These are phyloP conservation scores for Cecropterus lyciades DNA, from an alignment of 1,140 invertebrate genomes.

Conservation along the genomic window DNA sequence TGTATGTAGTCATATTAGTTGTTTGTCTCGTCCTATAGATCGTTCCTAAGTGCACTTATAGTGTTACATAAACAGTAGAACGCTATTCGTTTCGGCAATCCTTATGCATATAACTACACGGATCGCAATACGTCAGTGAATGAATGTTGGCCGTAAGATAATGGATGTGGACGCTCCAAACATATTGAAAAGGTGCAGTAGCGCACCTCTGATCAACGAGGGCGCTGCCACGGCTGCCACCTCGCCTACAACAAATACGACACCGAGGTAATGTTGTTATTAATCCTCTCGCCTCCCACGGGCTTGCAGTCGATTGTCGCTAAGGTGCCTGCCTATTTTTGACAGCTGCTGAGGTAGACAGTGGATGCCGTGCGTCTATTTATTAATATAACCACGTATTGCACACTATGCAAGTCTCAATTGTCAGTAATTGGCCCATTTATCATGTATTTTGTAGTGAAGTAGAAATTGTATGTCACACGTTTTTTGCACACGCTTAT, in stretches of 20 bases:
- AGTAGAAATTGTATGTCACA: not conserved
- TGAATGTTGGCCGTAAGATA: conserved; percentile 79
- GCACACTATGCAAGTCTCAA: conserved; percentile 20
- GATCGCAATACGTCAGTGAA: conserved; percentile 74
- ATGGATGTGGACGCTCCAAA: conserved; percentile 84
- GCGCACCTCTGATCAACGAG: conserved; percentile 83
- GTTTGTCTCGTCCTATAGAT: conserved; percentile 55
- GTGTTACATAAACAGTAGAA: conserved; percentile 79
- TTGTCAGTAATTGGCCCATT: conserved; percentile 17
- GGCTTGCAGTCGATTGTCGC: conserved; percentile 54
- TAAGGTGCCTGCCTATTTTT: conserved; percentile 71
- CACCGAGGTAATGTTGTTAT: conserved; percentile 73
- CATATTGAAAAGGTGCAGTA: conserved; percentile 83
- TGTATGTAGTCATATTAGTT: conserved; percentile 62
- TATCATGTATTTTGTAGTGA: conserved; percentile 16
- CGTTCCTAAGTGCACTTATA: conserved; percentile 69
- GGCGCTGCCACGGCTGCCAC: conserved; percentile 72
- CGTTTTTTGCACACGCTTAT: not conserved
- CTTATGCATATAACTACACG: conserved; percentile 74
- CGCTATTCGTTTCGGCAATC: conserved; percentile 68
- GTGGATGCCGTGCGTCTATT: conserved; percentile 71
- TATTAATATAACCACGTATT: conserved; percentile 42
- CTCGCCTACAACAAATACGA: conserved; percentile 75
- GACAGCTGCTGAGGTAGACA: conserved; percentile 71
- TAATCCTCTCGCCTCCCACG: conserved; percentile 61